A percentile compares a stretch with the other conserved stretches of the same genome.
Conservation (phyloP, 2,113 vertebrate genomes). For the Peromyscus leucopus region DNA sequence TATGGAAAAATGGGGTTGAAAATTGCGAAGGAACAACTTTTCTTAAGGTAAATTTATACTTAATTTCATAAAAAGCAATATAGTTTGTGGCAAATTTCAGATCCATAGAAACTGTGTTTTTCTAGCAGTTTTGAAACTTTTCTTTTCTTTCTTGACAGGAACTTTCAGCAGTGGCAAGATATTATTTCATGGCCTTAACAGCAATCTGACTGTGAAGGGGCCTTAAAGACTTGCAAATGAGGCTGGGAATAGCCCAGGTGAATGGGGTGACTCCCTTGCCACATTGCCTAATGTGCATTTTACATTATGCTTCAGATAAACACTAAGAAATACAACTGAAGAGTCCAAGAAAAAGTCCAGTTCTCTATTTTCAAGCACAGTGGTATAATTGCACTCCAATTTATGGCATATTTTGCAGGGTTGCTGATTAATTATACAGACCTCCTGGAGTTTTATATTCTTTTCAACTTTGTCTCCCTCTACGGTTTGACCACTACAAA, state of each 20-base stretch:
- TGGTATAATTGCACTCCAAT: constrained; percentile 67
- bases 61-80: constrained; percentile 29
- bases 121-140: constrained; percentile 24
- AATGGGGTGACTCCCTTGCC: constrained; percentile 39
- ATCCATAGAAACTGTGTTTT: neutral
- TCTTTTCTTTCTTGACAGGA: constrained; percentile 54
- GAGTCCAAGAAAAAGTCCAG: constrained; percentile 13
- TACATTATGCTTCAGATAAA: constrained; percentile 59
- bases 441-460: constrained; percentile 73
- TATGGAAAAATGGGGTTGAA: neutral
- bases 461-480: constrained; percentile 70
- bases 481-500: constrained; percentile 60
- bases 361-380: constrained; percentile 52
- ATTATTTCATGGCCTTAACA: constrained; percentile 52
- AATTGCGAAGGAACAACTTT: neutral
- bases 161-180: constrained; percentile 17
- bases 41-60: neutral
- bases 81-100: neutral
- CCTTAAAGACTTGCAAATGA: constrained; percentile 56
- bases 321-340: constrained; percentile 73
- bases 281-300: constrained; percentile 53
- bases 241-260: constrained; percentile 47
- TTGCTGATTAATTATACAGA: constrained; percentile 76
- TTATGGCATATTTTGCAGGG: constrained; percentile 53
- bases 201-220: constrained; percentile 63